phyloP scores from a whole-genome alignment of 2,888 invertebrate genomes.

The Xiphydria camelus region DNA sequence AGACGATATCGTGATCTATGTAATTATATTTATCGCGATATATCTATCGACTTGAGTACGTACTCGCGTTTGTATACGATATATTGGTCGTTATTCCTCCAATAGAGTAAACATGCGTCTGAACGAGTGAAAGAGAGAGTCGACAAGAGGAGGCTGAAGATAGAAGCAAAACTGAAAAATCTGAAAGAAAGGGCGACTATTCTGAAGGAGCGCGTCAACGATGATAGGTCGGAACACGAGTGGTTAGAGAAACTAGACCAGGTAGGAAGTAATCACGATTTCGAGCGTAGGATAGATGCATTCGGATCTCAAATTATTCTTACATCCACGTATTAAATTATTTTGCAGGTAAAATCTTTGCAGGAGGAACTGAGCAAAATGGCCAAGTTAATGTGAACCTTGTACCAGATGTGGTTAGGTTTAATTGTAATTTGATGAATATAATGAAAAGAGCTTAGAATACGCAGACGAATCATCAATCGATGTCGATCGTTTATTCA shows the following conservation, averaged over 20 bases:
- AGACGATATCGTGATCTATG: too few species aligned
- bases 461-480: too few species aligned
- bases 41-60: too few species aligned
- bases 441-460: too few species aligned
- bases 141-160: slow-evolving; percentile 28
- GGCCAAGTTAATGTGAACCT: too few species aligned
- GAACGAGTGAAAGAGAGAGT: slow-evolving; percentile 26
- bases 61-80: too few species aligned
- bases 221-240: slow-evolving; percentile 19
- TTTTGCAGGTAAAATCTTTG: slow-evolving; percentile 28
- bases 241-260: slow-evolving; percentile 17
- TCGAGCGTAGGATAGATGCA: background rate
- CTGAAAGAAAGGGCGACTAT: slow-evolving; percentile 6
- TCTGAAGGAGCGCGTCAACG: slow-evolving; percentile 11
- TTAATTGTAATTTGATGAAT: too few species aligned
- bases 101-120: too few species aligned
- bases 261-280: slow-evolving; percentile 11
- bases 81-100: too few species aligned
- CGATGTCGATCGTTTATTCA: too few species aligned
- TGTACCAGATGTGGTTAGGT: too few species aligned
- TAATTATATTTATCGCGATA: too few species aligned
- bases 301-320: slow-evolving; percentile 11
- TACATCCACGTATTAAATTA: slow-evolving; percentile 1
- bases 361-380: slow-evolving; percentile 26
- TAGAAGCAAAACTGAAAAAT: slow-evolving; percentile 31